phyloP scores from a whole-genome alignment of 2,888 invertebrate species.

The Calameuta filiformis region DNA sequence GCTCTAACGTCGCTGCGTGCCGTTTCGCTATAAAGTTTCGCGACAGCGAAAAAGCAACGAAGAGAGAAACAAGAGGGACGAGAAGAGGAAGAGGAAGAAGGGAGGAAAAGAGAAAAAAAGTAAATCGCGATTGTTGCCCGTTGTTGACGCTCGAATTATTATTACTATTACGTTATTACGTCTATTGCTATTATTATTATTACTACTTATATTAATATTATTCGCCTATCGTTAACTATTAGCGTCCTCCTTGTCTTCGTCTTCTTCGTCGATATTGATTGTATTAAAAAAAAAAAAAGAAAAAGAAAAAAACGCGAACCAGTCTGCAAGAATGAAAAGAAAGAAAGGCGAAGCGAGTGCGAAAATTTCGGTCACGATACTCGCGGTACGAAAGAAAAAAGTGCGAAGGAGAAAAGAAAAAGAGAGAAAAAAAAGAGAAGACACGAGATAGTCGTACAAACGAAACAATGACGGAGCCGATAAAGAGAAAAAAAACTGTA shows the following conservation, averaged over 20 bases:
- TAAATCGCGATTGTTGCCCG: background rate
- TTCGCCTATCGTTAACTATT: background rate
- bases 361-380: no score
- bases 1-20: background rate
- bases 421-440: background rate
- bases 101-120: background rate
- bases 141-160: background rate
- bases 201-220: background rate
- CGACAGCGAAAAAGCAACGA: no score
- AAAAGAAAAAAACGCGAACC: background rate
- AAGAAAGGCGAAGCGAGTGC: background rate
- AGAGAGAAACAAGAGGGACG: no score
- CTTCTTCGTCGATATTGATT: background rate
- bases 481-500: background rate
- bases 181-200: background rate
- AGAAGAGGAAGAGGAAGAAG: background rate
- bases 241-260: background rate
- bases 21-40: background rate
- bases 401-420: constrained; percentile 2
- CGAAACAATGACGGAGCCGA: background rate
- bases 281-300: background rate
- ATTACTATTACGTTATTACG: background rate
- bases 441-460: background rate
- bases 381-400: no score
- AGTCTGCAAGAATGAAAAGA: background rate